phyloP scores from a whole-genome alignment of 2,888 invertebrate genomes.

The Rhagium mordax region DNA sequence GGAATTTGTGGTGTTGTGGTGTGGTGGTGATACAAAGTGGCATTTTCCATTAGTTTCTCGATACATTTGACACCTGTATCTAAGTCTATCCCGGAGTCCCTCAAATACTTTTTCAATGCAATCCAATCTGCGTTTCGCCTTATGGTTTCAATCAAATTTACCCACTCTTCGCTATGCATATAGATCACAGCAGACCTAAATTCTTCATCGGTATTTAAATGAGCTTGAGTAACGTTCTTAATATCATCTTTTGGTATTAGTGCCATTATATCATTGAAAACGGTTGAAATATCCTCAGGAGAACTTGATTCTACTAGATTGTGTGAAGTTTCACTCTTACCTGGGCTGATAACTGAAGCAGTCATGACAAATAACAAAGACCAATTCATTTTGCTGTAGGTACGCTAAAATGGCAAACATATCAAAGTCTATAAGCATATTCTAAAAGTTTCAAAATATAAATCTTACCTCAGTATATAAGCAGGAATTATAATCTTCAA shows the following conservation, averaged over 20 bases:
- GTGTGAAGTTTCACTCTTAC: not conserved
- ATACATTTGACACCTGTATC: slow-evolving; percentile 43
- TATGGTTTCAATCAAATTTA: slow-evolving; percentile 40
- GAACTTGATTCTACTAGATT: not conserved
- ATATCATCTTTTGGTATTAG: slow-evolving; percentile 46
- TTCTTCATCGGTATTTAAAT: slow-evolving; percentile 50
- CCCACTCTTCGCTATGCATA: slow-evolving; percentile 54
- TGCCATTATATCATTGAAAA: slow-evolving; percentile 13
- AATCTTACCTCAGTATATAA: not conserved
- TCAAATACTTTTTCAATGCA: slow-evolving; percentile 45
- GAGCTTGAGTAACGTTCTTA: slow-evolving; percentile 44
- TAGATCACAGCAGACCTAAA: slow-evolving; percentile 54
- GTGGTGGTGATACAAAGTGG: slow-evolving; percentile 29
- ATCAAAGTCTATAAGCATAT: too few relatives aligned
- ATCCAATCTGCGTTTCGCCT: slow-evolving; percentile 50
- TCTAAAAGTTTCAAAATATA: not conserved
- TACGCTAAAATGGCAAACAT: not conserved
- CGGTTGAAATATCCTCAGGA: too few relatives aligned
- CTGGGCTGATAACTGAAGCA: not conserved
- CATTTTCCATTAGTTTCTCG: slow-evolving; percentile 33
- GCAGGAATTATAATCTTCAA: not conserved
- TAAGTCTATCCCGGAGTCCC: slow-evolving; percentile 45
- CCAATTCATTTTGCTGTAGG: not conserved
- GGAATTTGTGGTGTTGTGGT: slow-evolving; percentile 1
- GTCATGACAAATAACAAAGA: not conserved